Evolutionary conservation across 1,140 invertebrate species (phyloP).

Genomic region (Halictus rubicundus): DNA sequence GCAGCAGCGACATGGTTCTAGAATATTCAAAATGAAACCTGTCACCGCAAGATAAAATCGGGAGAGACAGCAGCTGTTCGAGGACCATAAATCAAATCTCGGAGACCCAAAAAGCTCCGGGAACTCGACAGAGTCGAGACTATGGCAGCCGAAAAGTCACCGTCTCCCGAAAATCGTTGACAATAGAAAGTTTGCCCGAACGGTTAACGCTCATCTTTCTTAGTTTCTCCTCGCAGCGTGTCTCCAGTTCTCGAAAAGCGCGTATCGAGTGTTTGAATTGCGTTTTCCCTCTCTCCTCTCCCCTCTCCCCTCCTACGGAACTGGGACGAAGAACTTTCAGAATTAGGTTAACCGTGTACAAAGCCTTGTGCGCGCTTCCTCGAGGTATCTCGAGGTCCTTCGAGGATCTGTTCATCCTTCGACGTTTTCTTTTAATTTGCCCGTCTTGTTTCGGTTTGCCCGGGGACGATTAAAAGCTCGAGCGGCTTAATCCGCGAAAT

Average conservation of each 20-base stretch:
- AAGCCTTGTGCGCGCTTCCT: neutral
- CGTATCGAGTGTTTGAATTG: neutral
- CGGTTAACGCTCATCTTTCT: neutral
- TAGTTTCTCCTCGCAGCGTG: neutral
- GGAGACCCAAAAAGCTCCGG: too few relatives aligned
- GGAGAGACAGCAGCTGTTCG: too few relatives aligned
- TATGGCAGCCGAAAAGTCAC: too few relatives aligned
- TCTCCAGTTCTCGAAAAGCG: neutral
- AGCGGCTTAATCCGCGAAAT: neutral
- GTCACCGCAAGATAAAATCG: too few relatives aligned
- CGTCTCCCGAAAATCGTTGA: neutral
- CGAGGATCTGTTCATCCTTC: neutral
- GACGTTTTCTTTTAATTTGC: neutral
- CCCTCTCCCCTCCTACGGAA: too few relatives aligned
- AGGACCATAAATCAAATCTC: too few relatives aligned
- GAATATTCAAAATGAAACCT: too few relatives aligned
- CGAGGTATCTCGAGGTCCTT: too few relatives aligned
- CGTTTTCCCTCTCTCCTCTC: neutral
- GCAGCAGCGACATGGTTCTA: too few relatives aligned
- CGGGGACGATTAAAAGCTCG: neutral
- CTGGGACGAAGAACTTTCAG: neutral
- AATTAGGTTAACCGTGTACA: neutral
- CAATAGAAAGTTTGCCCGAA: neutral
- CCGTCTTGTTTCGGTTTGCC: neutral
- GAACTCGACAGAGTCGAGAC: too few relatives aligned